Conservation (phyloP, 2,888 invertebrate species). For the Plusia festucae region DNA sequence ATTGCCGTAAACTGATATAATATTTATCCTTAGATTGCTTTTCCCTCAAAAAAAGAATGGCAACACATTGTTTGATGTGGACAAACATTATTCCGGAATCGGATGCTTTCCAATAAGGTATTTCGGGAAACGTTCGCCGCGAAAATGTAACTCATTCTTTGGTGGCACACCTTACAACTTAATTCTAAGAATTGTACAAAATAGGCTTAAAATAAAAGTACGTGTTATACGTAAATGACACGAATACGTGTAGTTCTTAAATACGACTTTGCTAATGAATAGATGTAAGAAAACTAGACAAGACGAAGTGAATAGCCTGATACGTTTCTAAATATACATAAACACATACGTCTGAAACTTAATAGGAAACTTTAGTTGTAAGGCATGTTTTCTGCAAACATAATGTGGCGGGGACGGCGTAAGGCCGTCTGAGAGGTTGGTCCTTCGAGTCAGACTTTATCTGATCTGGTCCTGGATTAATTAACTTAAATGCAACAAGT, state of each 20-base stretch:
- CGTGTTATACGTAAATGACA: not conserved
- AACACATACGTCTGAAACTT: conserved; percentile 42
- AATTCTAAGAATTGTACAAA: conserved; percentile 7
- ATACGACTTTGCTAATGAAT: not conserved
- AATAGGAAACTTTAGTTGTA: conserved; percentile 48
- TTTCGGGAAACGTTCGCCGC: conserved; percentile 44
- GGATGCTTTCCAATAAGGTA: conserved; percentile 61
- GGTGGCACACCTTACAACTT: conserved; percentile 8
- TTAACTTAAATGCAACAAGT: conserved; percentile 89
- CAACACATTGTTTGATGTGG: conserved; percentile 65
- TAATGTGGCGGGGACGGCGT: conserved; percentile 52
- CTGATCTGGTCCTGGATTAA: conserved; percentile 84
- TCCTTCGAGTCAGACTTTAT: conserved; percentile 79
- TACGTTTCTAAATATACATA: conserved; percentile 24
- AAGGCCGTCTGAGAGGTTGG: conserved; percentile 64
- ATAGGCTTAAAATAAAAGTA: not conserved
- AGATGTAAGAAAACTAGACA: conserved; percentile 1
- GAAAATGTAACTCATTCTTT: conserved; percentile 46
- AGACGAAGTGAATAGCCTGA: conserved; percentile 1
- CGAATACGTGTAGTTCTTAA: not conserved
- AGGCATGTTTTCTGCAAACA: conserved; percentile 60
- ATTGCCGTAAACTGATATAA: conserved; percentile 67
- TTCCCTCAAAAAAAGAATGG: conserved; percentile 63
- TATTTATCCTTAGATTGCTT: conserved; percentile 71
- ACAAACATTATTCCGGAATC: conserved; percentile 66